Conservation (phyloP, 2,797 vertebrate species). For the Cynodonichthys magdalenae region DNA sequence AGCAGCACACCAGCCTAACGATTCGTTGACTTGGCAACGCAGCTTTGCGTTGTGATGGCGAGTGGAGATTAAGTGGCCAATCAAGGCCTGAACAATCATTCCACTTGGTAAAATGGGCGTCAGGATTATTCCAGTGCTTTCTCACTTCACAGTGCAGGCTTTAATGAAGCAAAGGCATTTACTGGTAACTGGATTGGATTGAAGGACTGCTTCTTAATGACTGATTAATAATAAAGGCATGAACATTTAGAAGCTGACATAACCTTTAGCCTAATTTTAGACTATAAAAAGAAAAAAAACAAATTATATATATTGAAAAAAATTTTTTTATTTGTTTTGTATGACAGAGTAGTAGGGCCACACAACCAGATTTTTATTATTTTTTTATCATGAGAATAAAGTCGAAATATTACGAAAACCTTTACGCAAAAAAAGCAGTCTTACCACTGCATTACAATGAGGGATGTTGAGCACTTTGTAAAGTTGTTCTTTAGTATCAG, state of each 20-base stretch:
- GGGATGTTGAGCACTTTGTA: too few relatives aligned
- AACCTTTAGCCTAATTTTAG: slow-evolving; percentile 17
- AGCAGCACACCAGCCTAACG: slow-evolving; percentile 18
- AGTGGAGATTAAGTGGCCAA: slow-evolving; percentile 82
- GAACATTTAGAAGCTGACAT: slow-evolving; percentile 22
- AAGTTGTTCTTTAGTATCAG: too few relatives aligned
- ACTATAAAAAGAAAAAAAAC: not conserved
- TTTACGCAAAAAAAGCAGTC: too few relatives aligned
- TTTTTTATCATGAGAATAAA: too few relatives aligned
- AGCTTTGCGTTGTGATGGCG: slow-evolving; percentile 57
- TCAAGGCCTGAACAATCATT: slow-evolving; percentile 79
- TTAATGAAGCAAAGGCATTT: slow-evolving; percentile 51
- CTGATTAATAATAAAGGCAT: slow-evolving; percentile 40
- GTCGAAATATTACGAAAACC: too few relatives aligned
- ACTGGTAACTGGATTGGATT: slow-evolving; percentile 37
- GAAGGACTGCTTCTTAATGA: slow-evolving; percentile 41
- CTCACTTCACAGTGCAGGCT: slow-evolving; percentile 54
- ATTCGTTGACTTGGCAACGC: slow-evolving; percentile 71
- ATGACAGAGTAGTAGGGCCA: too few relatives aligned
- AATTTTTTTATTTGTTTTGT: too few relatives aligned
- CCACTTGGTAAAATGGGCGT: slow-evolving; percentile 70
- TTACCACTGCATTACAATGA: too few relatives aligned
- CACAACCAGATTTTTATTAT: too few relatives aligned
- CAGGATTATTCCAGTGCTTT: slow-evolving; percentile 60
- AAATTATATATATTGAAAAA: not conserved